Conservation (phyloP, 1,140 invertebrate species). For the Drosophila pandora region DNA sequence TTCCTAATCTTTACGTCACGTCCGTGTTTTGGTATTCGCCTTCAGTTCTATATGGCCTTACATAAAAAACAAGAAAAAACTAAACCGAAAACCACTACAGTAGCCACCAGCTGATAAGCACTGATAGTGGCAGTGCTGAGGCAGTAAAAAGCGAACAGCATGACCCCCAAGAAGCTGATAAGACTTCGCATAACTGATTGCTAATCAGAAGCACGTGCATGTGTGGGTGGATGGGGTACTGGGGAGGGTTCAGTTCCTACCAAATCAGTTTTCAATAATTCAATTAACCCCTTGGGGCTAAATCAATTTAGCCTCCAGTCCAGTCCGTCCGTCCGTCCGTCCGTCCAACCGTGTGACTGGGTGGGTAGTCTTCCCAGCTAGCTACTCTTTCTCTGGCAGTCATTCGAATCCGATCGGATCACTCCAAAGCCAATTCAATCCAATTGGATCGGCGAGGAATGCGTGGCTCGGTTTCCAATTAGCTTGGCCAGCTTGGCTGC, state of each 20-base stretch:
- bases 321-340: too few relatives aligned
- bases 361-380: not conserved
- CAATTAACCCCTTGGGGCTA: conserved; percentile 78
- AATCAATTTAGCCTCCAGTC: conserved; percentile 60
- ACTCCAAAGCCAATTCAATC: conserved; percentile 37
- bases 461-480: conserved; percentile 22
- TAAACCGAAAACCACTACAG: conserved; percentile 13
- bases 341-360: not conserved
- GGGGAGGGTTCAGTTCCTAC: not conserved
- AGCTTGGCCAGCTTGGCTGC: conserved; percentile 21
- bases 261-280: conserved; percentile 76
- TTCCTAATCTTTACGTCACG: conserved; percentile 24
- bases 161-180: conserved; percentile 35
- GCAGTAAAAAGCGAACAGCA: not conserved
- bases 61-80: conserved; percentile 24
- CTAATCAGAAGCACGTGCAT: conserved; percentile 62
- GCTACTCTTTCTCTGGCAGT: conserved; percentile 8
- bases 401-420: conserved; percentile 12
- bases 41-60: conserved; percentile 36
- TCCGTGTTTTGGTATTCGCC: conserved; percentile 36
- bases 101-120: conserved; percentile 38
- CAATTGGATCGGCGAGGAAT: conserved; percentile 15
- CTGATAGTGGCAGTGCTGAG: conserved; percentile 20
- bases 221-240: not conserved
- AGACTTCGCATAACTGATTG: conserved; percentile 28